phyloP scores from a whole-genome alignment of 1,140 invertebrate species.

The Spodoptera frugiperda region DNA sequence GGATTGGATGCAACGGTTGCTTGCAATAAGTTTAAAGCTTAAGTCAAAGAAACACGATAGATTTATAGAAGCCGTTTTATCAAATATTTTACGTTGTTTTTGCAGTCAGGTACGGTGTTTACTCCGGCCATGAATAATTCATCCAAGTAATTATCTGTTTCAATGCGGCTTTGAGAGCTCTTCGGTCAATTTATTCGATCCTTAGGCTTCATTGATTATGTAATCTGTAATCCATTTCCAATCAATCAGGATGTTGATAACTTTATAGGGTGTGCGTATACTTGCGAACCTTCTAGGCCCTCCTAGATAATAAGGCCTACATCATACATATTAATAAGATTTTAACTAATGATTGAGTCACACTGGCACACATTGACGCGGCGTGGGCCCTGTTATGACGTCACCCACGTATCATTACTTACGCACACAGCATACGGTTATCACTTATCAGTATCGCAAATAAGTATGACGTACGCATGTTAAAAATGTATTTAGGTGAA shows the following conservation, averaged over 20 bases:
- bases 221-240: slow-evolving; percentile 26
- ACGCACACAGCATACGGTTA: slow-evolving; percentile 27
- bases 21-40: not conserved
- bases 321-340: slow-evolving; percentile 15
- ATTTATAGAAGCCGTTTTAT: slow-evolving; percentile 8
- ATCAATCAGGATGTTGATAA: slow-evolving; percentile 25
- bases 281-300: slow-evolving; percentile 3
- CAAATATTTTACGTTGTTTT: not conserved
- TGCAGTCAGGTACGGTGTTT: not conserved
- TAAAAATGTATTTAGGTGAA: not conserved
- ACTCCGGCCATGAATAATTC: not conserved
- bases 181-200: slow-evolving; percentile 6
- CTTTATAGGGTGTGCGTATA: not conserved
- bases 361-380: not conserved
- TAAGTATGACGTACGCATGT: slow-evolving; percentile 24
- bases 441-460: slow-evolving; percentile 22
- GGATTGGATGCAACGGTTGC: slow-evolving; percentile 6
- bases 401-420: slow-evolving; percentile 4
- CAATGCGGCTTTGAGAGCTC: not conserved
- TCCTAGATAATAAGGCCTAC: not conserved
- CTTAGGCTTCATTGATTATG: slow-evolving; percentile 9
- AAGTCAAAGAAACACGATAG: not conserved
- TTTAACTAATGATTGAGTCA: slow-evolving; percentile 24
- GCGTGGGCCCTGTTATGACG: slow-evolving; percentile 23
- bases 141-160: too few species aligned